Percentiles rank a stretch among this genome's conserved stretches.
Conservation (phyloP, 2,113 vertebrate species). For the Eupsittula cactorum region DNA sequence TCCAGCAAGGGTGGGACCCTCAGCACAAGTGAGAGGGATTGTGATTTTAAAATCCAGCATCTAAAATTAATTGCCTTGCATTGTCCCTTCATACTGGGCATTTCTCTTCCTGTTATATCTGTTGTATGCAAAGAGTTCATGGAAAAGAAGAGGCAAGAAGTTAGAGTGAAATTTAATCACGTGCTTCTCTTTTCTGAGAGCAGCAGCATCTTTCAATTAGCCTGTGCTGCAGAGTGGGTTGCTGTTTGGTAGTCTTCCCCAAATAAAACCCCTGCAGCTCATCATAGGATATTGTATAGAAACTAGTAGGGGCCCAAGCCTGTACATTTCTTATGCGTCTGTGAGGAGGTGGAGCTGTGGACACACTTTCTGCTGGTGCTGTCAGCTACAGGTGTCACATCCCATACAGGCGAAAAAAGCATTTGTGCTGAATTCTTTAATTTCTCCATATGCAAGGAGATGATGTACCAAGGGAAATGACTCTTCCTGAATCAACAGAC, state of each 20-base stretch:
- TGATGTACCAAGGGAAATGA: neutral
- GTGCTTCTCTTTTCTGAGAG: neutral
- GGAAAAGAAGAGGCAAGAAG: neutral
- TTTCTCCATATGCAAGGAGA: neutral
- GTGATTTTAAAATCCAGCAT: neutral
- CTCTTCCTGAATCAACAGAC: neutral
- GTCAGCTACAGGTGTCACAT: neutral
- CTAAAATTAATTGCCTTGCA: neutral
- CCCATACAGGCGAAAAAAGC: rapidly evolving
- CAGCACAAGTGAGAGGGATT: neutral
- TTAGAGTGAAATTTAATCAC: neutral
- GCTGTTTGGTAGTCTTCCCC: neutral
- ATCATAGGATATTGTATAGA: neutral
- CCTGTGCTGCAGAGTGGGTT: neutral
- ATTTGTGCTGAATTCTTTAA: neutral
- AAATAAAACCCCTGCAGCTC: neutral
- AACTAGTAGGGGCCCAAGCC: neutral
- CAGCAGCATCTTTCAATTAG: neutral
- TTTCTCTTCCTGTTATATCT: neutral
- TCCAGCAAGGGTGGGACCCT: neutral
- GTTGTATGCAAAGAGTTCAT: neutral
- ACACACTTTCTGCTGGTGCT: neutral
- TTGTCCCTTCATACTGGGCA: rapidly evolving
- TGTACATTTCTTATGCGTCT: rapidly evolving
- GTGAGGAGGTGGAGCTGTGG: rapidly evolving